Evolutionary conservation across 2,113 vertebrate species (phyloP), one percentile per base, ranked within the genome.

Genomic region (Rhinogobius similis): DNA sequence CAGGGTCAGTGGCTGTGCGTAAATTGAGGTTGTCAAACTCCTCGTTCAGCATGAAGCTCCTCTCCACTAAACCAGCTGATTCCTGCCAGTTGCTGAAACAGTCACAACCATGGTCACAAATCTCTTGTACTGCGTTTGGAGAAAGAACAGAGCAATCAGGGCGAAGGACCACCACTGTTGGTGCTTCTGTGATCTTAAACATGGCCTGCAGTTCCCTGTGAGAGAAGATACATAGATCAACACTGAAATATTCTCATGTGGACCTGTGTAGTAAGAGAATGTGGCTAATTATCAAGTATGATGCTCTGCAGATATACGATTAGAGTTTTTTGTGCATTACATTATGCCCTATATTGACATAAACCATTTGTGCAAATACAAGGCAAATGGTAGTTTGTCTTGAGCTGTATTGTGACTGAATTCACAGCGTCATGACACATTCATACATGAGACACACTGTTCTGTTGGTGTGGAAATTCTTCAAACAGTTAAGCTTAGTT

Each of bases 71-170:
- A 53, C 96, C 93, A 0, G 95, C 91, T 0, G 93, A 94, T 77
- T 98, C 96, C 79, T 94, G 93, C 96, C 96, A 98, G 90, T 92
- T 93, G 27, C 36, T 73, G 84, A 94, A 98, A 84, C 96, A 97
- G 58, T 92, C 78, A 0, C 85, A 76, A 0, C 96, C 96, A 12
- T 82, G 12, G 0, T 64, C 77, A 52, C 27, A 77, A 87, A 97
- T 96, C 79, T 97, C 96, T 2, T 86, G 86, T 39, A 94, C 93
- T 0, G 93, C 96, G 0, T 98, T 93, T 0, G 38, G 71, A 0
- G 84, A 90, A 65, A 98, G 92, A 27, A 97, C 80, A 0, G 95
- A 94, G 38, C 95, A 89, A 0, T 91, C 91, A 0, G 96, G 96
- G 48, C 94, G 94, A 39, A 97, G 91, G 10, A 97, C 95, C 74